Base-by-base conservation (phyloP, 2,888 invertebrate species). In the Cosmia trapezina region DNA sequence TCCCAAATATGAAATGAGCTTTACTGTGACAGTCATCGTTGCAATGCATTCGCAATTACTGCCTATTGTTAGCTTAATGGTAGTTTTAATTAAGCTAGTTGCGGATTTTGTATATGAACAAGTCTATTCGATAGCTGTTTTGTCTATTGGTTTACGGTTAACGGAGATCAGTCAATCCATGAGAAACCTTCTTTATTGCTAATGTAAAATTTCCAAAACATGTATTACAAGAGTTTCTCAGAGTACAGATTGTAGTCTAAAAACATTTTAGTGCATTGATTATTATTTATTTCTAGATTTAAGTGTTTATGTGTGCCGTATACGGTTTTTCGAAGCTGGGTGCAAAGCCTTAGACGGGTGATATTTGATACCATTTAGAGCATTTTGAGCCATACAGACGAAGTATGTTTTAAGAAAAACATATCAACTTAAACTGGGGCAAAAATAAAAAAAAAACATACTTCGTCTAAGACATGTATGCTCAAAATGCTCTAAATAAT, bases 1-100 rank as follows among this genome's bases (percentile, higher is more conserved):
- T 85, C 82, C 85, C 72, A 86, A 88, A 86, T 88, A 83, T 84
- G 78, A 86, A 85, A 85, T 84, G 84, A 80, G 85, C 70, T 85
- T 75, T 70, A 76, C 72, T 78, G 73, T 84, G 84, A 86, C 86
- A 80, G 83, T 85, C 87, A 87, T 87, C 85, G 80, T 73, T 69
- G 83, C 70, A 75, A 83, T 78, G 84, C 82, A 83, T 81, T 85
- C 73, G 82, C 78, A 86, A 89, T 89, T 88, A 87, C 80, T 82
- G 74, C 68, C 79, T 83, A 88, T 88, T 87, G 87, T 86, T 73
- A 28, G 51, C 12, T 53, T 87, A 76, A 83, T 87, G 70, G 75
- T 28, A 61, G 81, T 83, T 86, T 86, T 85, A 82, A 86, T 85
- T 82, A 80, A 81, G 53, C 78, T 73, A 22, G 84, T 61, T 62